Evolutionary conservation across 2,888 invertebrate genomes (phyloP).

Genomic region (Xanthostigma xanthostigma): DNA sequence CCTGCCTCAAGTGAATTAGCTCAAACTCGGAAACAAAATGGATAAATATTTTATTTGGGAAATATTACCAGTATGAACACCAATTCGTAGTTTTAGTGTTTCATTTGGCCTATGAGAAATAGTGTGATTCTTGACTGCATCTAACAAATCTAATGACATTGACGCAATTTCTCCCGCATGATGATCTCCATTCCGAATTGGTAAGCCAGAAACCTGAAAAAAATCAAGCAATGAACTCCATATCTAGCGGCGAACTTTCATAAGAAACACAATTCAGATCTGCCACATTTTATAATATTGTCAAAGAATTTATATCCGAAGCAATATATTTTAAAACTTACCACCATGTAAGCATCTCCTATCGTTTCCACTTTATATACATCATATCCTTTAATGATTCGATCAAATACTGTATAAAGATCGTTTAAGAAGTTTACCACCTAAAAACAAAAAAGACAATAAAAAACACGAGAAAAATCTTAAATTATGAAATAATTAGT

Average conservation of each 20-base stretch:
- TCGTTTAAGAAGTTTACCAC: slow-evolving; percentile 96
- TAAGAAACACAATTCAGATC: background rate
- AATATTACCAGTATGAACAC: slow-evolving; percentile 67
- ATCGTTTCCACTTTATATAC: slow-evolving; percentile 97
- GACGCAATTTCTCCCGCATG: slow-evolving; percentile 90
- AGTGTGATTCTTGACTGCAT: slow-evolving; percentile 72
- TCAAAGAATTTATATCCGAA: background rate
- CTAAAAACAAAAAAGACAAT: slow-evolving; percentile 25
- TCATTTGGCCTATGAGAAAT: slow-evolving; percentile 84
- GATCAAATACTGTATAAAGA: slow-evolving; percentile 92
- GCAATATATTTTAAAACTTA: slow-evolving; percentile 25
- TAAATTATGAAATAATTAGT: too few species aligned
- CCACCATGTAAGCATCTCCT: slow-evolving; percentile 69
- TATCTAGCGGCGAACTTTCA: background rate
- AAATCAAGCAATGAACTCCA: slow-evolving; percentile 1
- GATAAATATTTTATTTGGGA: background rate
- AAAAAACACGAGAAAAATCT: too few species aligned
- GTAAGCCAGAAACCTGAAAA: slow-evolving; percentile 70
- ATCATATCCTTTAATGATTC: slow-evolving; percentile 91
- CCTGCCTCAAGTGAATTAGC: background rate
- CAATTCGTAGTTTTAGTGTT: slow-evolving; percentile 78
- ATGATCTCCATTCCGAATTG: slow-evolving; percentile 66
- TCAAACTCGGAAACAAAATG: background rate
- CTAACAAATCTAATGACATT: slow-evolving; percentile 76
- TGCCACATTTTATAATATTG: background rate